Base-by-base conservation (phyloP, 2,888 invertebrate species). In the Flabesymbios commensalis region DNA sequence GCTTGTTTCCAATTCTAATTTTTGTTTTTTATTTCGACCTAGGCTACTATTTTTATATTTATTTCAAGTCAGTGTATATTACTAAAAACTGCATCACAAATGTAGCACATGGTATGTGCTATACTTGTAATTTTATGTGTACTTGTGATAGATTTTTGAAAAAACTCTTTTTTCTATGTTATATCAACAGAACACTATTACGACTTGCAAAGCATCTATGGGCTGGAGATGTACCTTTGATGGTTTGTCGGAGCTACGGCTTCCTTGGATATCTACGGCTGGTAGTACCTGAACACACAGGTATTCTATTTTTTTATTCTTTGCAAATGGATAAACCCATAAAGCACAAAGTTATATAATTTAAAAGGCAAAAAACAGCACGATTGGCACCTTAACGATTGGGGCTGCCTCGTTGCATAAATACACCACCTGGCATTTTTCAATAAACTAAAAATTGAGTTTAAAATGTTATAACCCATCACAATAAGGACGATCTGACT, bases 201-300 rank as follows among this genome's bases (percentile, higher is more conserved):
- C 85, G 87, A 54, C 83, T 97, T 47, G 90, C 93, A 0, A 87
- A 88, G 73, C 88, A 89, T 75, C 82, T 96, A 45, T 96, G 95
- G 94, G 88, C 90, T 61, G 86, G 88, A 14, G 90, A 91, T 79
- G 87, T 96, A 56, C 95, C 97, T 0, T 86, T 97, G 56, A 85
- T 97, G 65, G 88, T 92, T 55, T 93, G 93, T 75, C 88, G 91
- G 58, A 92, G 93, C 67, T 89, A 94, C 78, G 99, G 99, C 22
- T 92, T 98, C 81, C 85, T 98, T 69, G 97, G 94, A 3, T 92
- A 92, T 66, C 89, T 94, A 74, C 87, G 96, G 63, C 85, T 97
- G 57, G 96, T 96, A 62, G 68, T 84, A 84, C 85, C 87, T 52
- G 84, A 85, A 71, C 84, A 85, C 67, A 79, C 82, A 64, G 79